These are phyloP conservation scores for Promerops cafer DNA, from an alignment of 2,113 vertebrate genomes.

Conservation along the genomic window DNA sequence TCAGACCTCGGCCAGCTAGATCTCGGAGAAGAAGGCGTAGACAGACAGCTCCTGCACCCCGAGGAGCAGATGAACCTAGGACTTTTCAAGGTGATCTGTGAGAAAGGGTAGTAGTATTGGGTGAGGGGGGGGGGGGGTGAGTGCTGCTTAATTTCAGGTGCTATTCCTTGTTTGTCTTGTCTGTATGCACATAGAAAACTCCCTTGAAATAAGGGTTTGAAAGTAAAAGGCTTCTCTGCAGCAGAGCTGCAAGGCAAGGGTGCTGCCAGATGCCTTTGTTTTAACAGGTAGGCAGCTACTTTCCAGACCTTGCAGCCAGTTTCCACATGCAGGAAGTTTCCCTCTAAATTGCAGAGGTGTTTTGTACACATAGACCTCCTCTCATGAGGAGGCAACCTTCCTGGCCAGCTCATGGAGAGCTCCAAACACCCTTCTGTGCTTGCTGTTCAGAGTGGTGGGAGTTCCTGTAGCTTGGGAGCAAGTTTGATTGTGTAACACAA, in stretches of 20 bases:
- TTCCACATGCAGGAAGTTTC: neutral
- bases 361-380: neutral
- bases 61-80: neutral
- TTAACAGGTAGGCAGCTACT: neutral
- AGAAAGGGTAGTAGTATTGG: neutral
- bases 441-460: no score
- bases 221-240: neutral
- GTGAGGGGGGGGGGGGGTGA: no score
- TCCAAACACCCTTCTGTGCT: neutral
- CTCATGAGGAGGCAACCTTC: neutral
- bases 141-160: neutral
- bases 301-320: neutral
- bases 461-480: neutral
- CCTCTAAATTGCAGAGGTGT: neutral
- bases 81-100: neutral
- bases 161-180: neutral
- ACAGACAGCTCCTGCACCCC: neutral
- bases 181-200: fast-evolving
- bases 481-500: neutral
- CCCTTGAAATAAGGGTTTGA: neutral
- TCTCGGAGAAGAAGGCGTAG: neutral
- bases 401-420: neutral
- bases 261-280: neutral
- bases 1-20: neutral
- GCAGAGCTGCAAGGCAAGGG: neutral